A percentile compares a stretch with the other conserved stretches of the same genome.
These are phyloP conservation scores for Phrynosoma blainvillii DNA, from an alignment of 2,113 vertebrate species.

Conservation along the genomic window DNA sequence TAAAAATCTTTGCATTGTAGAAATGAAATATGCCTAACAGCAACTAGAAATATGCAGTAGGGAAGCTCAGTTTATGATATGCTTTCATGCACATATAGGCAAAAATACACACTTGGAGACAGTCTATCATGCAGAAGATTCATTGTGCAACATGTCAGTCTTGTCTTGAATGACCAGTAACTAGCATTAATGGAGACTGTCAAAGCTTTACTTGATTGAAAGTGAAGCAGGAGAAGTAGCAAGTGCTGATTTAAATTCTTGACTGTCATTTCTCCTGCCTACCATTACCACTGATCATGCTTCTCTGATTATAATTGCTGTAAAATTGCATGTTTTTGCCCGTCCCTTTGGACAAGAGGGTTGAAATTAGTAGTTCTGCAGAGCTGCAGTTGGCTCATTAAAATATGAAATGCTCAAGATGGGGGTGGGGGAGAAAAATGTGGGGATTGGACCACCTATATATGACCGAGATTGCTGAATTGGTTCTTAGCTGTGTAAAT, in stretches of 20 bases:
- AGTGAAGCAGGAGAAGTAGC: slow-evolving; percentile 3
- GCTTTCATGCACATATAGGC: background rate
- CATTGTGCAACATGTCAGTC: background rate
- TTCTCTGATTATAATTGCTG: slow-evolving; percentile 66
- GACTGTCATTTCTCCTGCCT: slow-evolving; percentile 50
- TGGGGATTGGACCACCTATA: slow-evolving; percentile 60
- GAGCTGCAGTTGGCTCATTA: slow-evolving; percentile 71
- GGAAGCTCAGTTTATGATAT: background rate
- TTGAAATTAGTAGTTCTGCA: slow-evolving; percentile 66
- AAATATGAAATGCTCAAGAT: slow-evolving; percentile 43
- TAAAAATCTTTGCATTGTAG: background rate
- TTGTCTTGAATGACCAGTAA: slow-evolving; percentile 27
- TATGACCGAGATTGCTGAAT: slow-evolving; percentile 67
- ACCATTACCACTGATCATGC: slow-evolving; percentile 52
- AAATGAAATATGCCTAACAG: too few relatives aligned
- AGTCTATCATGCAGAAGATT: background rate
- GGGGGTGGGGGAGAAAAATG: background rate
- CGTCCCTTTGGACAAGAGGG: slow-evolving; percentile 64
- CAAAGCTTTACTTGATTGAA: slow-evolving; percentile 32
- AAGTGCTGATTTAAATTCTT: slow-evolving; percentile 39
- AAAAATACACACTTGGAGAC: background rate
- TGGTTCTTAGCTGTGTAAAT: slow-evolving; percentile 65
- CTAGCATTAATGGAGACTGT: slow-evolving; percentile 7
- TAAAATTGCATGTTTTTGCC: slow-evolving; percentile 68
- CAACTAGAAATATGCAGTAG: background rate